Conservation (phyloP, 2,888 invertebrate genomes). For the Hirudinaria manillensis region DNA sequence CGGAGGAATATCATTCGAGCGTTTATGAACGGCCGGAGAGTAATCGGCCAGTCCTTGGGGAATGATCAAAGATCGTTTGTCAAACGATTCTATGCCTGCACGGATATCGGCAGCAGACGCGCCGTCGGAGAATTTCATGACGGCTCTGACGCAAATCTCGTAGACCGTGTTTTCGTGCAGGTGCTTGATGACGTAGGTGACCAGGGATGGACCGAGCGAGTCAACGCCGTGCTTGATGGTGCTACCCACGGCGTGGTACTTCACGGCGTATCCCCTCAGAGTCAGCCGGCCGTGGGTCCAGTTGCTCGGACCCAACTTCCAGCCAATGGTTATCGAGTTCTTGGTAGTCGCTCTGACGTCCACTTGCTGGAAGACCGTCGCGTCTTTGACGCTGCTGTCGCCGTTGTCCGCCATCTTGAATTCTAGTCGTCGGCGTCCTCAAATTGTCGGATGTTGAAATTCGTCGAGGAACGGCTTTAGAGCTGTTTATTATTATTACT, state of each 20-base stretch:
- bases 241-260: slow-evolving; percentile 40
- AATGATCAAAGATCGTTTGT: not conserved
- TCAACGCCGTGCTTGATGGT: slow-evolving; percentile 35
- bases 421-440: too few species aligned
- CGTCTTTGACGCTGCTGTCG: not conserved
- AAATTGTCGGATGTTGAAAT: not conserved
- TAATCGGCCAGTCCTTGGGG: not conserved
- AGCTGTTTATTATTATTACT: too few species aligned
- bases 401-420: not conserved
- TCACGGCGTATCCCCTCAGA: slow-evolving; percentile 32
- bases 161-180: slow-evolving; percentile 41
- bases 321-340: slow-evolving; percentile 37
- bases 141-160: slow-evolving; percentile 38
- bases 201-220: slow-evolving; percentile 21
- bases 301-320: slow-evolving; percentile 29
- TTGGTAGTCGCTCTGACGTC: slow-evolving; percentile 65
- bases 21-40: not conserved
- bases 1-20: not conserved
- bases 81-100: not conserved
- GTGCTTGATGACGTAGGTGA: slow-evolving; percentile 37
- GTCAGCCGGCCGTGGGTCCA: not conserved
- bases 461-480: not conserved
- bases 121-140: slow-evolving; percentile 25
- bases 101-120: not conserved
- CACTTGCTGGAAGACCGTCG: slow-evolving; percentile 10